Evolutionary conservation across 2,113 vertebrate genomes (phyloP).

Genomic region (Alosa alosa): DNA sequence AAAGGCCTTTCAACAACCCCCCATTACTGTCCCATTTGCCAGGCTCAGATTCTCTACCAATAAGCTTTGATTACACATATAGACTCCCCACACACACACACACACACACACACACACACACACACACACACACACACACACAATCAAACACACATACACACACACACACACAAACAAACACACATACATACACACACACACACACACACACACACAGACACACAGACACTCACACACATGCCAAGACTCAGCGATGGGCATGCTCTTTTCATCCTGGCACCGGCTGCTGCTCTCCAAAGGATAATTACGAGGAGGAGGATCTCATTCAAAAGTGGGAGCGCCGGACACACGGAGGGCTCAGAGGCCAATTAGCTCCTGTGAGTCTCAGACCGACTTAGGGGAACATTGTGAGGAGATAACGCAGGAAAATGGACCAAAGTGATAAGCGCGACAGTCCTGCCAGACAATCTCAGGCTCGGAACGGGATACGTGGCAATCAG

Average conservation of each 20-base stretch:
- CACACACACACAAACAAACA: not conserved
- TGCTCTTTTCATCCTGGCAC: not conserved
- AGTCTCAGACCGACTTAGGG: not conserved
- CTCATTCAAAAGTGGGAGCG: not conserved
- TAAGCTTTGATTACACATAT: no score
- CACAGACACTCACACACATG: not conserved
- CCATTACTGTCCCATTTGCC: no score
- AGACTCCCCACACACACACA: not conserved
- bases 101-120: not conserved
- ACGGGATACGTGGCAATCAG: not conserved
- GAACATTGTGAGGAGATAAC: not conserved
- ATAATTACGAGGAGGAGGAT: conserved; percentile 9
- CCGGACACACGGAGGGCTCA: not conserved
- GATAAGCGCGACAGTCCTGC: not conserved
- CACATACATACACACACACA: not conserved
- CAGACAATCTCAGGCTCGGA: not conserved
- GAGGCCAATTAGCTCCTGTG: not conserved
- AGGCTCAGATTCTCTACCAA: no score
- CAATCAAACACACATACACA: no score
- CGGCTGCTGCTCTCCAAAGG: not conserved
- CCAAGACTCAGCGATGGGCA: not conserved
- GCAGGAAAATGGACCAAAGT: not conserved
- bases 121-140: not conserved
- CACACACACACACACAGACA: not conserved
- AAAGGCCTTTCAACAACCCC: no score